Base-by-base conservation (phyloP, 1,140 invertebrate genomes). In the Oryctes rhinoceros region DNA sequence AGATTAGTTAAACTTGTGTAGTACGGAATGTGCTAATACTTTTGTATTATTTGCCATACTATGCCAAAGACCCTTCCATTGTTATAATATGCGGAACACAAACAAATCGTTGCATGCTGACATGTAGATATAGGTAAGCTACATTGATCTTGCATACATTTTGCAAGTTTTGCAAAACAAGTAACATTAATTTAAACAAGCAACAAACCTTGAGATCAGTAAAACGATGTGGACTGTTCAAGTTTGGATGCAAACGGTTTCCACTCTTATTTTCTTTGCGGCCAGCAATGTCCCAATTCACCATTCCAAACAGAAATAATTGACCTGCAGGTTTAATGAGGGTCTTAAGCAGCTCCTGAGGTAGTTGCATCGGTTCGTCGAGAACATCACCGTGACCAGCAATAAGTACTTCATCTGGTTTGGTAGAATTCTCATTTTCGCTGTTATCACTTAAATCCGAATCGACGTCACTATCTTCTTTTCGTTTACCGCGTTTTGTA, bases 221-320 rank as follows among this genome's bases (percentile, higher is more conserved):
- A 83, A 94, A 93, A 48, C 90, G 89, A 84, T 93, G 91, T 80
- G 93, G 93, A 77, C 87, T 88, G 83, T 90, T 92, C 11, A 94
- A 85, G 85, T 93, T 93, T n/a, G 91, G 91, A 79, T 91, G 90
- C 20, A 90, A 87, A 77, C 90, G 89, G 67, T 89, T 88, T n/a
- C 89, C 86, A 13, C 87, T 87, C 84, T 91, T 92, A 67, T 88
- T 88, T 47, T 89, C 88, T 82, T 89, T 90, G 80, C 89, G 89
- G 13, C 91, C 91, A 15, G 90, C 90, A 48, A 91, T 85, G 84
- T 93, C 92, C 92, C 92, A 93, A 62, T 92, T 92, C 0, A 92
- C 90, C 82, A 91, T 88, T 10, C 92, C 92, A 39, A 91, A 90
- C 48, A 93, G 88, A 83, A 92, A 79, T 39, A 93, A 84, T 80